Percentiles rank a stretch among this genome's conserved stretches.
phyloP scores from a whole-genome alignment of 1,140 invertebrate species.

The Papilio aristodemus region DNA sequence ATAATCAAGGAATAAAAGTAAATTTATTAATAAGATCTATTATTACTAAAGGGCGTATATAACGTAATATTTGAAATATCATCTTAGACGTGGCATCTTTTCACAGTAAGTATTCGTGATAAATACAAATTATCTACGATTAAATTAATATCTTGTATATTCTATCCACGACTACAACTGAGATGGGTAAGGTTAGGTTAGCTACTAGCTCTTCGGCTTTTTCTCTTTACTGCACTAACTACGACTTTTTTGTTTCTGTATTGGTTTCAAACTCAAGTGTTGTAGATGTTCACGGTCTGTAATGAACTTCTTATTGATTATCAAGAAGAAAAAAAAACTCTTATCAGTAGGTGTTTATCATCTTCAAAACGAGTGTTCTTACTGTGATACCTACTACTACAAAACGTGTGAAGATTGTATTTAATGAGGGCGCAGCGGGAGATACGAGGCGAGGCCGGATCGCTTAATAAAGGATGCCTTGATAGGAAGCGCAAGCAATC shows the following conservation, averaged over 20 bases:
- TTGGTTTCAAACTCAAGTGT: too few relatives aligned
- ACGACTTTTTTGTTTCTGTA: background rate
- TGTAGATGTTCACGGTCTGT: background rate
- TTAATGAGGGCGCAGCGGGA: slow-evolving; percentile 14
- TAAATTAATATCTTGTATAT: background rate
- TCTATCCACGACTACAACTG: background rate
- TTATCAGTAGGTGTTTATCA: background rate
- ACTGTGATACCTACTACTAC: background rate
- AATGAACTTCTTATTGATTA: background rate
- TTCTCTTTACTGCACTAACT: background rate
- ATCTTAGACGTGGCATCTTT: too few relatives aligned
- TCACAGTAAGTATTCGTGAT: too few relatives aligned
- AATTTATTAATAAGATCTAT: background rate
- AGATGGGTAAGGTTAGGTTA: background rate
- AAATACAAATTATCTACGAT: too few relatives aligned
- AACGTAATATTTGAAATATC: background rate
- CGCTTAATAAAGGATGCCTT: slow-evolving; percentile 71
- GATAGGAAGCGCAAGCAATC: slow-evolving; percentile 76
- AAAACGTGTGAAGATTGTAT: slow-evolving; percentile 19
- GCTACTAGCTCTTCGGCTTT: background rate
- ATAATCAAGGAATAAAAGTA: background rate
- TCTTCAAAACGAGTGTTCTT: background rate
- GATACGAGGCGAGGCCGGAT: slow-evolving; percentile 49
- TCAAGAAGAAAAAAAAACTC: background rate
- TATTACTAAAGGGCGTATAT: background rate